Conservation (phyloP, 1,140 invertebrate species). For the Steinernema khuongi region DNA sequence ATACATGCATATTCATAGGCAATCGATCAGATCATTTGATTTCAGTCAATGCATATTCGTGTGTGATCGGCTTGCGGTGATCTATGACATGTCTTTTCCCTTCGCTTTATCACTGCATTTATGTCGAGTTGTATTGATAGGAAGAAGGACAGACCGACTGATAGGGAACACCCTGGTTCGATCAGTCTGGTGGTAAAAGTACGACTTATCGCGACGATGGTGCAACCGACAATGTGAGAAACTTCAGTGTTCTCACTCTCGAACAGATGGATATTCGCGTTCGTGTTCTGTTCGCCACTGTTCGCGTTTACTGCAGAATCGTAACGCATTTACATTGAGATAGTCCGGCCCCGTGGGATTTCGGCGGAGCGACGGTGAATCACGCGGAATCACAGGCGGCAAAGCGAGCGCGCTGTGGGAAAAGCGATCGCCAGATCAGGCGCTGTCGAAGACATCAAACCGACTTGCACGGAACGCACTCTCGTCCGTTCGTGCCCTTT, state of each 20-base stretch:
- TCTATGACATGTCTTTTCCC: neutral
- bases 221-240: neutral
- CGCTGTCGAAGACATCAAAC: neutral
- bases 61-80: neutral
- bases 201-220: neutral
- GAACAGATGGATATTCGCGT: no score
- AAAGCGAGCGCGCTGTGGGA: no score
- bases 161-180: neutral
- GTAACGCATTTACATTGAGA: no score
- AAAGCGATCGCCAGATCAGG: neutral
- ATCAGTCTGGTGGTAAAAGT: constrained; percentile 5
- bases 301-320: no score
- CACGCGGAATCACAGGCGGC: neutral
- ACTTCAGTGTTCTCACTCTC: neutral
- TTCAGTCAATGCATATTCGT: no score
- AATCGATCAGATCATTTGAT: no score
- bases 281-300: no score
- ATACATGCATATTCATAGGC: no score
- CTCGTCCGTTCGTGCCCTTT: neutral
- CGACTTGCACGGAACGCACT: neutral
- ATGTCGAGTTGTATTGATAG: neutral
- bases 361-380: neutral
- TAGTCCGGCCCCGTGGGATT: no score
- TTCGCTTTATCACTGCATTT: constrained; percentile 4
- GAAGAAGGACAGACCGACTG: neutral